Percentiles rank a stretch among this genome's conserved stretches.
Conservation (phyloP, 2,113 vertebrate species). For the Marcusenius ussheri region DNA sequence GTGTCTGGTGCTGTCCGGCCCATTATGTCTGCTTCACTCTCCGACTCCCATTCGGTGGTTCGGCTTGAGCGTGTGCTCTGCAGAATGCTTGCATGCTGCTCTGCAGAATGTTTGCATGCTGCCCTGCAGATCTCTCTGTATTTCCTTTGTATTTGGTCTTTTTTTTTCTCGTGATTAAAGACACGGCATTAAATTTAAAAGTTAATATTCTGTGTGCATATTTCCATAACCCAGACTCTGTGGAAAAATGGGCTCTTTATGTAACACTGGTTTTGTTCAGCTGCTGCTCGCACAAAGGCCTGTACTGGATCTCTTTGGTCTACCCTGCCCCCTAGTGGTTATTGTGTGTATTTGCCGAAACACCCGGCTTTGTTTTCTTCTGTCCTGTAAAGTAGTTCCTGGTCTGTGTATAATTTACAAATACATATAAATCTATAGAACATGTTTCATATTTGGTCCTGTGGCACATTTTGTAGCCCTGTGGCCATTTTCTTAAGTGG, state of each 20-base stretch:
- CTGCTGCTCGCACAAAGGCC: not conserved
- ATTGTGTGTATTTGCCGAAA: not conserved
- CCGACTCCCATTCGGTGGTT: not conserved
- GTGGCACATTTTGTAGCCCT: not conserved
- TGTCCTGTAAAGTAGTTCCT: not conserved
- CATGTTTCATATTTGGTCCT: not conserved
- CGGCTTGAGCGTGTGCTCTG: not conserved
- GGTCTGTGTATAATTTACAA: not conserved
- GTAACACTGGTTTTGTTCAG: not conserved
- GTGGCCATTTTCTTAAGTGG: not conserved
- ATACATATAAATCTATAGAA: not conserved
- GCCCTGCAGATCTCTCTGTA: not conserved
- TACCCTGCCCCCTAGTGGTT: constrained; percentile 4
- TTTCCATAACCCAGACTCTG: not conserved
- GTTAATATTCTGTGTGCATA: not conserved
- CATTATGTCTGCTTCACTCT: not conserved
- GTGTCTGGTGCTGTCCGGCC: not conserved
- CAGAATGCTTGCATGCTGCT: not conserved
- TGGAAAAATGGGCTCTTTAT: not conserved
- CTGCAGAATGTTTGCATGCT: not conserved
- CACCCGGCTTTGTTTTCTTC: not conserved
- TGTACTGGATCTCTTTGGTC: not conserved
- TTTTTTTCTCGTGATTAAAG: not conserved
- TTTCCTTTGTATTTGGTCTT: not conserved
- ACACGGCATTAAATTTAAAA: not conserved